phyloP scores from a whole-genome alignment of 2,888 invertebrate species.

The Entomobrya multifasciata region DNA sequence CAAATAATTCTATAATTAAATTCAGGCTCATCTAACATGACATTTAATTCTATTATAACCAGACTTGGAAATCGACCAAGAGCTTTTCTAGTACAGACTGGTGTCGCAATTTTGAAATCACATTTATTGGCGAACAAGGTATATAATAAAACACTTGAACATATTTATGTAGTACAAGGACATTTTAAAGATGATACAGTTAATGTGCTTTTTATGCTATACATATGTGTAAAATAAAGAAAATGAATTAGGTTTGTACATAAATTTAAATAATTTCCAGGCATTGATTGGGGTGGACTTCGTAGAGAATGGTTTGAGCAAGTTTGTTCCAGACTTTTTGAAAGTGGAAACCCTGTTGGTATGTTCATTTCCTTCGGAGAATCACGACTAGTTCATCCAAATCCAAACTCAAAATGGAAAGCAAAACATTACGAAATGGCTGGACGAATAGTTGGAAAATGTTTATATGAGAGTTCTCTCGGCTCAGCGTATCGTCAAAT shows the following conservation, averaged over 20 bases:
- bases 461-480: conserved; percentile 94
- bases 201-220: too few species aligned
- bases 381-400: conserved; percentile 93
- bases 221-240: neutral
- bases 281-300: conserved; percentile 84
- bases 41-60: conserved; percentile 38
- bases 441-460: conserved; percentile 96
- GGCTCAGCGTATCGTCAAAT: conserved; percentile 94
- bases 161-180: neutral
- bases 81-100: conserved; percentile 94
- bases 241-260: neutral
- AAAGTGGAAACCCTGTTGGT: conserved; percentile 86
- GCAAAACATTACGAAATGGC: conserved; percentile 84
- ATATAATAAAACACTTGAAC: conserved; percentile 20
- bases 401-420: conserved; percentile 87
- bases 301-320: conserved; percentile 97
- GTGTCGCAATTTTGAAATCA: conserved; percentile 96
- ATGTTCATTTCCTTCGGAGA: conserved; percentile 94
- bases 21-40: neutral
- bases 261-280: conserved; percentile 16
- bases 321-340: conserved; percentile 92
- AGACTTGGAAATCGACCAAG: conserved; percentile 91
- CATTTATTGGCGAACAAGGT: conserved; percentile 97
- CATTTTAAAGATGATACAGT: too few species aligned
- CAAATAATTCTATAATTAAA: neutral